These are phyloP conservation scores for Rhabdomys pumilio DNA, from an alignment of 2,797 vertebrate species.

Conservation along the genomic window DNA sequence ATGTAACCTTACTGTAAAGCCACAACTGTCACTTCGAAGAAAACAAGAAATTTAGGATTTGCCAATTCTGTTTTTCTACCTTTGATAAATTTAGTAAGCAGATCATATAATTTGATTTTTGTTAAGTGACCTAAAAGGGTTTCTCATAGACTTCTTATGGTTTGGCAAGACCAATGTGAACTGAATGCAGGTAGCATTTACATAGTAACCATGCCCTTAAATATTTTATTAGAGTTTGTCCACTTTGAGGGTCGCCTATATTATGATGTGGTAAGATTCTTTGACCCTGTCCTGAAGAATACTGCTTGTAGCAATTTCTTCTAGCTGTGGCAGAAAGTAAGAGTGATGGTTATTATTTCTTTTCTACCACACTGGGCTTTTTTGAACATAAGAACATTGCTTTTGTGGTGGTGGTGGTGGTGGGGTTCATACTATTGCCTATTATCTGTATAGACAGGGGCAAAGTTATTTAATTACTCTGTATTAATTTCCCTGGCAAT, in stretches of 20 bases:
- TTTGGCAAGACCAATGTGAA: constrained; percentile 9
- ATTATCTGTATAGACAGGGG: not conserved
- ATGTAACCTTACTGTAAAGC: not conserved
- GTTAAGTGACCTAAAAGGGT: constrained; percentile 21
- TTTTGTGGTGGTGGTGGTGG: not conserved
- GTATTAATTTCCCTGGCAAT: constrained; percentile 45
- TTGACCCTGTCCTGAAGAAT: constrained; percentile 1
- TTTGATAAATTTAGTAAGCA: constrained; percentile 59
- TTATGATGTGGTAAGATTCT: constrained; percentile 47
- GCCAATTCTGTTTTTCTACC: constrained; percentile 44
- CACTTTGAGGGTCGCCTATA: not conserved
- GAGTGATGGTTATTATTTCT: not conserved
- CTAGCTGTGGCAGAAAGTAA: not conserved
- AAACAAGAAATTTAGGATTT: constrained; percentile 35
- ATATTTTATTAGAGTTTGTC: constrained; percentile 55
- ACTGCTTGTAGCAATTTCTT: constrained; percentile 67
- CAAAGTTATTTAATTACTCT: constrained; percentile 45
- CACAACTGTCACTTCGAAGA: constrained; percentile 49
- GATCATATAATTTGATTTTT: constrained; percentile 58
- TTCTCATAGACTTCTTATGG: constrained; percentile 32
- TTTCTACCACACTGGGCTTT: not conserved
- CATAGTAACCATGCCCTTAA: not conserved
- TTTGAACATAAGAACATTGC: constrained; percentile 23
- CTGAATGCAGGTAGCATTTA: constrained; percentile 50
- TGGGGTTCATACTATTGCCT: not conserved